phyloP scores from a whole-genome alignment of 2,888 invertebrate species.

The Ophion obscuratus region DNA sequence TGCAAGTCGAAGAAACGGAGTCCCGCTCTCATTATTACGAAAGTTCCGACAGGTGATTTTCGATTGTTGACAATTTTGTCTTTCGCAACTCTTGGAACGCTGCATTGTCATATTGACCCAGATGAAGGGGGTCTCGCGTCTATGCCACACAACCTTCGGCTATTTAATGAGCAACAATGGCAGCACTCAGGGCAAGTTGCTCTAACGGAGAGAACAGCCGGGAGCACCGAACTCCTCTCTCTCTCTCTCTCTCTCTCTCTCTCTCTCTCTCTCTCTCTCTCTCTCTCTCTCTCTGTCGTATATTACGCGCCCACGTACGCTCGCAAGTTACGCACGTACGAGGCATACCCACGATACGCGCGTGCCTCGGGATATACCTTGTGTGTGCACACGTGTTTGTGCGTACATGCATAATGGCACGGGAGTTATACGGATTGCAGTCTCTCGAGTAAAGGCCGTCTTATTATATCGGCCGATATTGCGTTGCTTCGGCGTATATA shows the following conservation, averaged over 20 bases:
- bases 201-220: conserved; percentile 46
- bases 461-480: conserved; percentile 4
- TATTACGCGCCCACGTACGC: conserved; percentile 46
- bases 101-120: conserved; percentile 68
- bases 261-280: too few relatives aligned
- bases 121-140: conserved; percentile 34
- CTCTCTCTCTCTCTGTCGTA: neutral
- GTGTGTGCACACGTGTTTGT: neutral
- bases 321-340: conserved; percentile 44
- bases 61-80: too few relatives aligned
- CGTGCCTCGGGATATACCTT: conserved; percentile 31
- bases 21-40: too few relatives aligned
- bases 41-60: too few relatives aligned
- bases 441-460: conserved; percentile 22
- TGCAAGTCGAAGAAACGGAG: too few relatives aligned
- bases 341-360: conserved; percentile 20
- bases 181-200: conserved; percentile 37
- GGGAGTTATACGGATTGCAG: neutral
- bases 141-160: conserved; percentile 13
- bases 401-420: neutral
- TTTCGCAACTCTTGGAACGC: neutral
- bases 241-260: too few relatives aligned
- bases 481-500: neutral
- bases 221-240: conserved; percentile 22
- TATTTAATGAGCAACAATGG: conserved; percentile 31